Base-by-base conservation (phyloP, 2,113 vertebrate genomes). In the Anolis sagrei region DNA sequence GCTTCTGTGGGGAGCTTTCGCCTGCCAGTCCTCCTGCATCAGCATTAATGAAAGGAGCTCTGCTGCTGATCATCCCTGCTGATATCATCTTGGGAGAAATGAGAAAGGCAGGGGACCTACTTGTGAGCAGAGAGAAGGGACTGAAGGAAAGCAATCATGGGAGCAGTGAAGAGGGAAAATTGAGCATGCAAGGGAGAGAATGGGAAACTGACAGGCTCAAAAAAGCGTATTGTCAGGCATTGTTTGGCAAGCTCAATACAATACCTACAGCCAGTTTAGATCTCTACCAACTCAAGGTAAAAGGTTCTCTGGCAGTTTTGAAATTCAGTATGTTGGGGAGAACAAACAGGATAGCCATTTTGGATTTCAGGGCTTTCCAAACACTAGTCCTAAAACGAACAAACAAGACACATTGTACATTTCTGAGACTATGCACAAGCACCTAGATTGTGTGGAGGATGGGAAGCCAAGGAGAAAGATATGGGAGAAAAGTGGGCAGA, bases 71-170 rank as follows among this genome's bases (percentile, higher is more conserved):
- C 82, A 86, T 79, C 81, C 89, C 91, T 36, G 87, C 76, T 86
- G 82, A 90, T 82, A 86, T 36, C 0, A 25, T 89, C 83, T 91
- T 29, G 0, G 84, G 90, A 94, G 92, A 93, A 93, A 90, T 82
- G 90, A 90, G 76, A 82, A 82, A 76, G 90, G 80, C 32, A 87
- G 82, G 89, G 80, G 79, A 44, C 90, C 32, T 84, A 75, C 81
- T 90, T 81, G 79, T 84, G 70, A 74, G 86, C 87, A 86, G 66
- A 79, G 90, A 90, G 74, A 79, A 48, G 69, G 51, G 82, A 23
- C 90, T 48, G 83, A 89, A 84, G 76, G 84, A 91, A 89, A 86
- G 79, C 76, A 92, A 90, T 88, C 89, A 54, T 72, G 86, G 88
- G 39, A 76, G 61, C 61, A 81, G 68, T 49, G 81, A 89, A 83